phyloP scores from a whole-genome alignment of 2,113 vertebrate species.

The Colius striatus region DNA sequence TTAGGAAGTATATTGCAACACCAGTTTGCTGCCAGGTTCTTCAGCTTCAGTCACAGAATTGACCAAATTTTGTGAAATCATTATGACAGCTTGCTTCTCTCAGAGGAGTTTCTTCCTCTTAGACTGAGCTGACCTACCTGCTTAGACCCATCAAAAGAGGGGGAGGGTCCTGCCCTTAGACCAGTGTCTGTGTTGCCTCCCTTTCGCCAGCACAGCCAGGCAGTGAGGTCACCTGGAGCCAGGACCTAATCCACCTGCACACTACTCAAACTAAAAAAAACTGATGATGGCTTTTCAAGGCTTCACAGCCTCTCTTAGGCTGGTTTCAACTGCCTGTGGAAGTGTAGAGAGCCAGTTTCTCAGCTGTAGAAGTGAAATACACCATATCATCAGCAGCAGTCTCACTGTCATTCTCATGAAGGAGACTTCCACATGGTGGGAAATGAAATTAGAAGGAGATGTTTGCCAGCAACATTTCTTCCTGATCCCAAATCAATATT shows the following conservation, averaged over 20 bases:
- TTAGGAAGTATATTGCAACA: no score
- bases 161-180: neutral
- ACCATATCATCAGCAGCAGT: neutral
- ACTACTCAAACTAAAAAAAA: neutral
- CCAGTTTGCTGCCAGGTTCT: neutral
- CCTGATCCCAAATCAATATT: neutral
- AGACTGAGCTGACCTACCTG: neutral
- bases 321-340: neutral
- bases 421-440: neutral
- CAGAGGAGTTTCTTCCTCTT: neutral
- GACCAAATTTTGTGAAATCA: neutral
- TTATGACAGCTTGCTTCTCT: neutral
- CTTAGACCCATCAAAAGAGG: neutral
- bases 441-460: neutral
- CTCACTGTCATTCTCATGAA: neutral
- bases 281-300: neutral
- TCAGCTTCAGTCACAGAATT: neutral
- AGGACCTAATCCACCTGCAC: neutral
- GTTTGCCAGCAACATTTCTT: neutral
- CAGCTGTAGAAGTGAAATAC: neutral
- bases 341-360: neutral
- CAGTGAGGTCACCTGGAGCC: neutral
- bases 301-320: neutral
- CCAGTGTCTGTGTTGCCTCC: neutral
- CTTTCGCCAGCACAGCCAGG: rapidly evolving